These are phyloP conservation scores for Prorops nasuta DNA, from an alignment of 1,140 invertebrate genomes.

Conservation along the genomic window DNA sequence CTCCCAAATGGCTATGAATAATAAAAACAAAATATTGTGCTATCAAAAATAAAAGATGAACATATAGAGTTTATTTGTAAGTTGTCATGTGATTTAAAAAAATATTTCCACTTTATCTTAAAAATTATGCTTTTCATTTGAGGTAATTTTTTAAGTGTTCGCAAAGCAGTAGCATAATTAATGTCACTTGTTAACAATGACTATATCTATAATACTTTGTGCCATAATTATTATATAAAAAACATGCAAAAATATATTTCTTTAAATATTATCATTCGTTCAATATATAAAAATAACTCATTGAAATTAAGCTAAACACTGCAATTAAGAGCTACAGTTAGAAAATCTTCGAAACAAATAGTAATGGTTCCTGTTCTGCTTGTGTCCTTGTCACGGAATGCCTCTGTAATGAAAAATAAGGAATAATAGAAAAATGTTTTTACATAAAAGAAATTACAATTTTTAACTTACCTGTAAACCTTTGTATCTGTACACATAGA, in stretches of 20 bases:
- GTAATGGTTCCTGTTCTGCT: constrained; percentile 74
- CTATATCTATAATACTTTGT: too few relatives aligned
- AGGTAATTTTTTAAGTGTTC: constrained; percentile 10
- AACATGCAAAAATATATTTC: too few relatives aligned
- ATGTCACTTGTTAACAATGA: too few relatives aligned
- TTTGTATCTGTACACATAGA: constrained; percentile 81
- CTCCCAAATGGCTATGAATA: constrained; percentile 12
- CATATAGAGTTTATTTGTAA: constrained; percentile 1
- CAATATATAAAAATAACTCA: too few relatives aligned
- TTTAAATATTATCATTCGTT: too few relatives aligned
- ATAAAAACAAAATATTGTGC: constrained; percentile 5
- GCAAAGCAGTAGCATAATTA: too few relatives aligned
- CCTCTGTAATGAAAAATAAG: constrained; percentile 59
- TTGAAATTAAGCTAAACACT: constrained; percentile 52
- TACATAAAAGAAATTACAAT: not conserved
- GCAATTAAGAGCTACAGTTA: constrained; percentile 72
- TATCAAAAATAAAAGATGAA: not conserved
- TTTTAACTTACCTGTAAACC: constrained; percentile 63
- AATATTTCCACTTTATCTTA: constrained; percentile 7
- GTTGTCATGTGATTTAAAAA: constrained; percentile 18
- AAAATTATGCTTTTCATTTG: constrained; percentile 23
- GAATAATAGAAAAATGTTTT: not conserved
- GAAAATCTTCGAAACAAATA: constrained; percentile 84
- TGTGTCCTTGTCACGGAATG: constrained; percentile 73
- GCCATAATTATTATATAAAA: too few relatives aligned